Evolutionary conservation across 2,888 invertebrate species (phyloP), one percentile per base, ranked within the genome.

Genomic region (Eledona agricola): DNA sequence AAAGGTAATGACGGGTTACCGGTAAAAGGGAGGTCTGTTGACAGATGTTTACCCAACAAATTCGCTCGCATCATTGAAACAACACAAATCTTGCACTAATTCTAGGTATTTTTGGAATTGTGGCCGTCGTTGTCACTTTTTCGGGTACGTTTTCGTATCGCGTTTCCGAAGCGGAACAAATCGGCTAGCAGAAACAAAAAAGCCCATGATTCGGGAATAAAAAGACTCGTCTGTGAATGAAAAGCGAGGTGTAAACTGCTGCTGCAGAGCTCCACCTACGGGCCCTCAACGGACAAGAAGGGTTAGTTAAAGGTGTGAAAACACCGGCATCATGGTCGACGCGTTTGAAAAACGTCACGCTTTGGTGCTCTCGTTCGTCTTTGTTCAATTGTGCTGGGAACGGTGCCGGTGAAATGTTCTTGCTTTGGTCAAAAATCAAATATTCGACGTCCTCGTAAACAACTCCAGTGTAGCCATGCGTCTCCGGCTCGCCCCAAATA

Each of bases 11-110:
- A 74, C 70, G 72, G 73, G 75, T 74, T 75, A 64, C 55, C 62
- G 58, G 58, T 64, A 58, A 59, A 67, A 66, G 72, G 76, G 76
- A 66, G 76, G 73, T 73, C 66, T 75, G 73, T 76, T 76, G 75
- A 76, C 76, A 76, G 75, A 74, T 76, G 76, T 76, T 75, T 75
- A 70, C 66, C 68, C 72, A 72, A 73, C 72, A 73, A 65, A 65
- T 66, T 64, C 61, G 60, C 47, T 49, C 13, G 15, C 15, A 25
- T 47, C 29, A 38, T 38, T 38, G 38, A 38, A 37, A 37, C 47
- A n/a, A n/a, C n/a, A n/a, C n/a, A n/a, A n/a, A n/a, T n/a, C n/a
- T n/a, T n/a, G n/a, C n/a, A n/a, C n/a, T 4, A 7, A 25, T 25
- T 7, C 7, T 7, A 6, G 26, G 4, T 25, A 2, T 7, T 9